Conservation (phyloP, 2,113 vertebrate species). For the Nerophis ophidion region DNA sequence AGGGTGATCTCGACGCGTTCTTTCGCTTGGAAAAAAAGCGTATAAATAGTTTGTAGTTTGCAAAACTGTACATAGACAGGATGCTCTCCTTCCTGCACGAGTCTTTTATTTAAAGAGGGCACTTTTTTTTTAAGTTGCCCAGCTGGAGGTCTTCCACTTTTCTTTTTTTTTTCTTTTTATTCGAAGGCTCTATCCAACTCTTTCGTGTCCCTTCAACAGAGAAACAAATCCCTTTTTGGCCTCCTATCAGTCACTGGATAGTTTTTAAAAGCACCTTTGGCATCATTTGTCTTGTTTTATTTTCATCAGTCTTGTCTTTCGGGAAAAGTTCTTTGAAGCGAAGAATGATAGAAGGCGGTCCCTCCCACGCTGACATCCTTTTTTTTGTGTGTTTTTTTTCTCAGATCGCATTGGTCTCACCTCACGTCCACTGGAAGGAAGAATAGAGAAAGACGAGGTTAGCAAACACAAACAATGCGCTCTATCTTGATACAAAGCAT, state of each 20-base stretch:
- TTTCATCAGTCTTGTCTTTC: constrained; percentile 45
- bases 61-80: neutral
- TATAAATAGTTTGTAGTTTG: constrained; percentile 71
- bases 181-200: constrained; percentile 16
- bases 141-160: constrained; percentile 29
- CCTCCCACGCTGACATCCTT: constrained; percentile 78
- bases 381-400: constrained; percentile 20
- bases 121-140: constrained; percentile 21
- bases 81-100: constrained; percentile 25
- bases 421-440: constrained; percentile 85
- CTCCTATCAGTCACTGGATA: constrained; percentile 34
- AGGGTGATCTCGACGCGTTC: constrained; percentile 57
- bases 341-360: constrained; percentile 40
- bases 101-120: constrained; percentile 28
- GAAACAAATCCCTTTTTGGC: constrained; percentile 36
- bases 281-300: constrained; percentile 64
- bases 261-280: constrained; percentile 84
- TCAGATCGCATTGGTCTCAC: constrained; percentile 78
- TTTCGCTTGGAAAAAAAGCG: constrained; percentile 65
- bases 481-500: neutral
- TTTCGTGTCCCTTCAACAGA: constrained; percentile 28
- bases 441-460: constrained; percentile 10
- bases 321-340: constrained; percentile 39
- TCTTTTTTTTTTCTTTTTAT: neutral
- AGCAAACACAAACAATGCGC: neutral